A percentile compares a stretch with the other conserved stretches of the same genome.
Conservation (phyloP, 2,888 invertebrate species). For the Tetanocera ferruginea region DNA sequence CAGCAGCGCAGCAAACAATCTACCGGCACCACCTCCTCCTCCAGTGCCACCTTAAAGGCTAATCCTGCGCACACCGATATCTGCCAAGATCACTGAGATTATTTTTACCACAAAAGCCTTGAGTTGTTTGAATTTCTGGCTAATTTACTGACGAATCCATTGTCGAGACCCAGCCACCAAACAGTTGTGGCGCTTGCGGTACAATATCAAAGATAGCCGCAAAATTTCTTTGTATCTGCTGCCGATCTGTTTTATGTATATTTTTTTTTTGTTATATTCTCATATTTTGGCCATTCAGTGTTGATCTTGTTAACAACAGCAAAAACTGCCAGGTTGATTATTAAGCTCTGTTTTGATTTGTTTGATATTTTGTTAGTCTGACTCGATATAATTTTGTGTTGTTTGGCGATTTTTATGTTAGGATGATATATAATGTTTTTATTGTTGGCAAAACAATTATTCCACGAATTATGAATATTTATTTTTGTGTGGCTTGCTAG, state of each 20-base stretch:
- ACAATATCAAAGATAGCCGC: conserved; percentile 29
- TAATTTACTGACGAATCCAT: conserved; percentile 45
- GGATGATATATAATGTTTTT: conserved; percentile 3
- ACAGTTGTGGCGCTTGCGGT: conserved; percentile 20
- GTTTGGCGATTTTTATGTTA: neutral
- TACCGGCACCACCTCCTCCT: neutral
- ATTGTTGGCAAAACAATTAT: conserved; percentile 44
- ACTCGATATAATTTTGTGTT: neutral
- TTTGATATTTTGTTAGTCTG: neutral
- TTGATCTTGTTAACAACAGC: conserved; percentile 27
- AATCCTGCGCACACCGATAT: neutral
- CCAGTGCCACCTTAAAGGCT: neutral
- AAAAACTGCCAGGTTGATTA: conserved; percentile 23
- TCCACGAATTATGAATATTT: conserved; percentile 55
- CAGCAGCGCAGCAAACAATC: neutral
- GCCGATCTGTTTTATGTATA: neutral
- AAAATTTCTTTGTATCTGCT: conserved; percentile 26
- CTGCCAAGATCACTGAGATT: neutral
- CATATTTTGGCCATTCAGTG: neutral
- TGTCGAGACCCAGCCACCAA: neutral
- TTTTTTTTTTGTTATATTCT: neutral
- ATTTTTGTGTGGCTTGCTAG: conserved; percentile 30
- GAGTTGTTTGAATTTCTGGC: conserved; percentile 47
- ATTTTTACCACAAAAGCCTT: conserved; percentile 44
- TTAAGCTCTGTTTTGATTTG: conserved; percentile 15